phyloP scores from a whole-genome alignment of 2,888 invertebrate species.

The Dynastes hyllus region DNA sequence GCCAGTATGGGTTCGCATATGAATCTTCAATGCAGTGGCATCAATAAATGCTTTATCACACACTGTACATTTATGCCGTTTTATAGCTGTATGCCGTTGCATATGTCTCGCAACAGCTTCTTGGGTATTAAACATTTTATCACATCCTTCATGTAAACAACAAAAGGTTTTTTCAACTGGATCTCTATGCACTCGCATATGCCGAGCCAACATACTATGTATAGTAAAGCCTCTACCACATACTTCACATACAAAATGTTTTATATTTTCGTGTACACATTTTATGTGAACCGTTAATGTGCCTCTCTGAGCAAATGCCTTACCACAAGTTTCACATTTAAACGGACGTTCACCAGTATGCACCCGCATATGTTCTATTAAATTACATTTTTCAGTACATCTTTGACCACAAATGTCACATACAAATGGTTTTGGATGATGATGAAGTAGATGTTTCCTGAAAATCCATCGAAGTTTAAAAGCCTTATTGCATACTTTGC shows the following conservation, averaged over 20 bases:
- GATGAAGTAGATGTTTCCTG: neutral
- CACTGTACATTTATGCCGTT: constrained; percentile 44
- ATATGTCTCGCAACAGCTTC: constrained; percentile 27
- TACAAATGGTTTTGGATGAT: constrained; percentile 10
- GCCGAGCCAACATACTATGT: neutral
- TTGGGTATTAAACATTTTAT: constrained; percentile 45
- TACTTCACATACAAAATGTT: constrained; percentile 28
- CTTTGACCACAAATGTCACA: constrained; percentile 33
- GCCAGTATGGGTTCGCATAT: constrained; percentile 51
- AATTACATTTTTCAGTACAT: constrained; percentile 7
- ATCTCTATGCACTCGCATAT: constrained; percentile 11
- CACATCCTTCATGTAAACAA: constrained; percentile 18
- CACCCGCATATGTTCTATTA: constrained; percentile 17
- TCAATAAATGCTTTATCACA: constrained; percentile 51
- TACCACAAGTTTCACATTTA: constrained; percentile 35
- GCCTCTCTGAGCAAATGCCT: constrained; percentile 30
- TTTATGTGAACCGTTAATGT: constrained; percentile 26
- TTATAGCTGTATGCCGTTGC: constrained; percentile 32
- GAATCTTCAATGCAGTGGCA: constrained; percentile 34
- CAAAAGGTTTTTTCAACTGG: constrained; percentile 11
- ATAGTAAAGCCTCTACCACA: constrained; percentile 31
- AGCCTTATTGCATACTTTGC: neutral
- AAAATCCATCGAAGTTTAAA: neutral
- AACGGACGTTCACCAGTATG: constrained; percentile 48
- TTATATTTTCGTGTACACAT: constrained; percentile 12